Evolutionary conservation across 2,888 invertebrate species (phyloP), one percentile per base, ranked within the genome.

Genomic region (Nomada fabriciana): DNA sequence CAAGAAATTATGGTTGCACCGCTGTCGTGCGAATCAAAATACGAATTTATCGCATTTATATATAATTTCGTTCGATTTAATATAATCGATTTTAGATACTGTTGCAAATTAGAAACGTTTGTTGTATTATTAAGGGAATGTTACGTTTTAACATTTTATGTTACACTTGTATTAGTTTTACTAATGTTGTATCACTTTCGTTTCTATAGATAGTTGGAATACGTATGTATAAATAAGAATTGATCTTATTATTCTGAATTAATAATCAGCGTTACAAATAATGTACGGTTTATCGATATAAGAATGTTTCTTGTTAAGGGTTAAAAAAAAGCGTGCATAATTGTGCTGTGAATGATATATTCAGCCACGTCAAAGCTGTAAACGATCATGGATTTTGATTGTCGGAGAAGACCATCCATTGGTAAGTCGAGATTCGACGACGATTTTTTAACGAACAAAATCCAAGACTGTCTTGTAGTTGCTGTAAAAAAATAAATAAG

Each of bases 301-400:
- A 36, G 10, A 43, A 15, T 67, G n/a, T 65, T 79, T 75, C 57
- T 71, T 63, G 57, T 75, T 75, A 71, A 61, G 71, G 75, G 67
- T 80, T 70, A 52, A 60, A 25, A 52, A 52, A 25, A 23, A 60
- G 20, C 5, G 61, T 60, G 29, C 25, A 50, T 18, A 55, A 60
- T n/a, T 42, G 64, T 59, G 72, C 81, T 81, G 82, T 76, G 82
- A 82, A 76, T 15, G 43, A 79, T 68, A 68, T 36, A 67, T 59
- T 80, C 75, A 76, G 68, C 55, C 60, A 68, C 68, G 59, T 59
- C 43, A 36, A 63, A 64, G 18, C 68, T 71, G 29, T 72, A 69
- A 76, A 53, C 55, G 76, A 68, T 82, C 75, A 67, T 64, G 65
- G 25, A n/a, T 75, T 80, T 74, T 53, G 36, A 81, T 69, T 63